Percentiles rank a stretch among this genome's conserved stretches.
Conservation (phyloP, 2,888 invertebrate species). For the Anthophora plumipes region DNA sequence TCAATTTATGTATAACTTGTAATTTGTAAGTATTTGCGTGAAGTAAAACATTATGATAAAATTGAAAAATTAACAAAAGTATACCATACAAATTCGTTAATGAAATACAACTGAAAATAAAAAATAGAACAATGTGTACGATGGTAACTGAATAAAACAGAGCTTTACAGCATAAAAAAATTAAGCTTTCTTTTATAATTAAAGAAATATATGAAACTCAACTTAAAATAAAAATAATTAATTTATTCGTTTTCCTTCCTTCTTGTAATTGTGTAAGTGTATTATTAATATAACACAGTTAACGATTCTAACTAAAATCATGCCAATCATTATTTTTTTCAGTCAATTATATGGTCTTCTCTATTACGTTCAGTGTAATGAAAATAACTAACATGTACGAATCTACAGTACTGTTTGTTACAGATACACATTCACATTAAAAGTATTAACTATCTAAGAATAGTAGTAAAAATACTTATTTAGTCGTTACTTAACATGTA, state of each 20-base stretch:
- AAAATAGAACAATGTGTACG: background rate
- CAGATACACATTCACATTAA: conserved; percentile 49
- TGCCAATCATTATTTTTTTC: conserved; percentile 10
- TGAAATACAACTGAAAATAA: background rate
- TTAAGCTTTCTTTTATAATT: background rate
- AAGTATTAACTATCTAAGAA: conserved; percentile 55
- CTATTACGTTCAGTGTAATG: background rate
- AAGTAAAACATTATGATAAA: background rate
- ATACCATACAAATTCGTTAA: conserved; percentile 9
- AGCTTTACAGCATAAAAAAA: background rate
- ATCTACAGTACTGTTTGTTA: conserved; percentile 18
- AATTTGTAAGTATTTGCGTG: background rate
- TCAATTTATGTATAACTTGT: background rate
- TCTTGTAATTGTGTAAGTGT: background rate
- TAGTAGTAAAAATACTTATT: conserved; percentile 22
- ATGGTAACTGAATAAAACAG: background rate
- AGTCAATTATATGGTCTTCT: background rate
- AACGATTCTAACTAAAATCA: conserved; percentile 1
- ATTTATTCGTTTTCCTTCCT: background rate
- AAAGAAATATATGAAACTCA: background rate
- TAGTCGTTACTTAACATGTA: conserved; percentile 31
- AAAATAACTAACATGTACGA: background rate
- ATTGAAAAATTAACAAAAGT: background rate
- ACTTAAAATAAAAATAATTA: conserved; percentile 7
- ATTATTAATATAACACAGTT: conserved; percentile 21